Base-by-base conservation (phyloP, 2,888 invertebrate species). In the Macrophya annulata region DNA sequence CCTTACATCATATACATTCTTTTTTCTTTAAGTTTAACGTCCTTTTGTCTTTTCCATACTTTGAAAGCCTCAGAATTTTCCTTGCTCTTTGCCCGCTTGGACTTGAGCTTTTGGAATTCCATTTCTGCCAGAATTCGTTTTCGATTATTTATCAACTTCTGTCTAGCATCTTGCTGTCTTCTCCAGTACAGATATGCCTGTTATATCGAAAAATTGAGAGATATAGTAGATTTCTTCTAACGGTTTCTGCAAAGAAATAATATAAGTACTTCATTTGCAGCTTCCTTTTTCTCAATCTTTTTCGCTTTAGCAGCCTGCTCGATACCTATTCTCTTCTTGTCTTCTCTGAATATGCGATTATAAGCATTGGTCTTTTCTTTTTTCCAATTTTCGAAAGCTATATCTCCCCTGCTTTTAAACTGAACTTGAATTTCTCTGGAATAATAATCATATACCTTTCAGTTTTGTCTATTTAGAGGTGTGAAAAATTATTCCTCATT, bases 301-400 rank as follows among this genome's bases (percentile, higher is more conserved):
- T 71, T 76, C 8, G 79, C n/a, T 51, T 87, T 86, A 10, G 82
- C 85, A 9, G 77, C 68, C 25, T 88, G 59, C 43, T 88, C 84
- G 45, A 81, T 68, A 21, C 86, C 85, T n/a, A 65, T 86, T 45
- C 87, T 85, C 17, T 74, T 81, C 21, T 87, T 84, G n/a, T 88
- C 82, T 51, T 87, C 85, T 59, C 86, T 88, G 12, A 88, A 25
- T 15, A 88, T 3, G 15, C 79, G 86, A 55, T 82, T 86, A 43
- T 88, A 88, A 3, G 31, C 81, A 17, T 81, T 72, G 2, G 82
- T 88, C 71, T 90, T 90, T 15, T 51, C 86, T 59, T 77, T 85
- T 37, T 87, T 90, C 90, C 90, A 90, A 74, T 82, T 83, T 2
- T 90, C 88, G 21, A 90, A 90, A 6, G 90, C 85, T 76, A 87